Evolutionary conservation across 2,888 invertebrate genomes (phyloP).

Genomic region (Agrotis puta): DNA sequence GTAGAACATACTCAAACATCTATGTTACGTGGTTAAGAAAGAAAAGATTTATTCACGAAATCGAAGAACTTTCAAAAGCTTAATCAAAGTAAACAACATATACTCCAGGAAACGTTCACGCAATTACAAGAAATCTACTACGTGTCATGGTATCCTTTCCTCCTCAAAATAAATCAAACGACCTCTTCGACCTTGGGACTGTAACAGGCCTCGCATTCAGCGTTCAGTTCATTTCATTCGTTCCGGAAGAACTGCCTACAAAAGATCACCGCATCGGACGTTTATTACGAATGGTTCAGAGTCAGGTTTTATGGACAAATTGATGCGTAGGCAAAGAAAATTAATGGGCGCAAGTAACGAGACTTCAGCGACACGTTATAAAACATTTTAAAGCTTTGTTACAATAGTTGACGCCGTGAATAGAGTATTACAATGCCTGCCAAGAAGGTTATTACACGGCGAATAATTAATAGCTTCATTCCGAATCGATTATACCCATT

Average conservation of each 20-base stretch:
- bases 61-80: conserved; percentile 24
- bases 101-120: conserved; percentile 25
- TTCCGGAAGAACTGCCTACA: conserved; percentile 60
- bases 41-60: conserved; percentile 2
- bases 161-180: conserved; percentile 61
- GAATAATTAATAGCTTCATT: conserved; percentile 63
- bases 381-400: conserved; percentile 36
- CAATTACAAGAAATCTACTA: conserved; percentile 49
- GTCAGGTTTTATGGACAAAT: conserved; percentile 65
- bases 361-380: conserved; percentile 56
- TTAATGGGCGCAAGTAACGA: conserved; percentile 63
- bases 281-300: conserved; percentile 65
- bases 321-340: conserved; percentile 69
- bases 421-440: conserved; percentile 47
- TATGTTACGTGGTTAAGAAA: neutral
- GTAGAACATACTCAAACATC: neutral
- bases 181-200: conserved; percentile 60
- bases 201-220: conserved; percentile 47
- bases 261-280: conserved; percentile 63
- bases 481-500: conserved; percentile 50
- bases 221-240: conserved; percentile 60
- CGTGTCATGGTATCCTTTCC: conserved; percentile 51
- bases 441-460: conserved; percentile 49
- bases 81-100: conserved; percentile 36
- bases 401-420: conserved; percentile 46